phyloP scores from a whole-genome alignment of 2,888 invertebrate species.

The Rhagonycha fulva region DNA sequence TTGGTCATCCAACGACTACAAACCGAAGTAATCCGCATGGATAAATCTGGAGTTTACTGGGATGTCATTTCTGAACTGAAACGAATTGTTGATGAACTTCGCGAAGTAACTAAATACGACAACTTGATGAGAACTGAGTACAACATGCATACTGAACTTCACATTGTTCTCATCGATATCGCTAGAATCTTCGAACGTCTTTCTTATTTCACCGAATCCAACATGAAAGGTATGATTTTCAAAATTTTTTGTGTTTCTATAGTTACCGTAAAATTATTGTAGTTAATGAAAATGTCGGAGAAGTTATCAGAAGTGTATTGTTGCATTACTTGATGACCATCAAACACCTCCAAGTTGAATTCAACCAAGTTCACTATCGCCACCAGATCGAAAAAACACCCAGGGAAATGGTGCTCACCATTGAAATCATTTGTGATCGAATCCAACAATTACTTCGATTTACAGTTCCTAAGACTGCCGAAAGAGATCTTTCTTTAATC shows the following conservation, averaged over 20 bases:
- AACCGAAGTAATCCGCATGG: conserved; percentile 3
- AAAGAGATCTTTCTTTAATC: conserved; percentile 1
- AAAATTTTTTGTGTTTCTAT: too few species aligned
- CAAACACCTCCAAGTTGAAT: conserved; percentile 14
- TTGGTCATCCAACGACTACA: conserved; percentile 1
- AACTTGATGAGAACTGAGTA: neutral
- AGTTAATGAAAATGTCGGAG: conserved; percentile 4
- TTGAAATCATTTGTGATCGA: conserved; percentile 7
- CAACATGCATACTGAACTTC: neutral
- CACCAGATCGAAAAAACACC: conserved; percentile 8
- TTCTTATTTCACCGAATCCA: conserved; percentile 2
- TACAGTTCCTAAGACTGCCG: neutral
- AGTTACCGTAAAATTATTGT: neutral
- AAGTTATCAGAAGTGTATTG: conserved; percentile 7
- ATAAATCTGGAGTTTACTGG: neutral
- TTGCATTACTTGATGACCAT: conserved; percentile 15
- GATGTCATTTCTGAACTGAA: neutral
- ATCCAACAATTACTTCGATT: conserved; percentile 6
- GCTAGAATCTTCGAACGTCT: conserved; percentile 7
- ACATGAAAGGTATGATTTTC: neutral
- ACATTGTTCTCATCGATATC: conserved; percentile 9
- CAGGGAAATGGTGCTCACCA: conserved; percentile 10
- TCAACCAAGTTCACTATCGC: conserved; percentile 14
- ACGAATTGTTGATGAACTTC: neutral
- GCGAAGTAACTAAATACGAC: neutral